Conservation (phyloP, 1,140 invertebrate species). For the Aradophagus sp. region DNA sequence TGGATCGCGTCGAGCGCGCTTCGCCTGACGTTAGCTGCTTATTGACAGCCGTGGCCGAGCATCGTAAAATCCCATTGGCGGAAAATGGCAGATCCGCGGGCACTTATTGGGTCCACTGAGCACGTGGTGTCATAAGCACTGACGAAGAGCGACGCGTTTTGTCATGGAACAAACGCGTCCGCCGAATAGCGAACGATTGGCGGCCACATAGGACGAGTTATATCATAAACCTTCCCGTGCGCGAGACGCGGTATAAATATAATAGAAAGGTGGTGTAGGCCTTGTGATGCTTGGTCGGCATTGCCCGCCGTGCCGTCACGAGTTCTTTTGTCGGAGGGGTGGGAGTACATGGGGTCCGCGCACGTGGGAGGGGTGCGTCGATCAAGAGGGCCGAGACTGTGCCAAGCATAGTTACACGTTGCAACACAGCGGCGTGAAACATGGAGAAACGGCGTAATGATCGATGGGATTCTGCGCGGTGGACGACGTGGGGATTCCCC, state of each 20-base stretch:
- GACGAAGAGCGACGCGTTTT: constrained; percentile 20
- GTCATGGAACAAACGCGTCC: constrained; percentile 35
- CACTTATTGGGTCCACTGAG: constrained; percentile 52
- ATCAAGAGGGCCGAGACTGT: constrained; percentile 51
- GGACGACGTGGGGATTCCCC: constrained; percentile 61
- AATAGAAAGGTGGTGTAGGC: constrained; percentile 68
- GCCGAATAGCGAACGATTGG: constrained; percentile 42
- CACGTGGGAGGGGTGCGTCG: constrained; percentile 44
- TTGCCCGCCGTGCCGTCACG: constrained; percentile 72
- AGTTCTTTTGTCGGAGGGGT: constrained; percentile 60
- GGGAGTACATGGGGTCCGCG: constrained; percentile 51
- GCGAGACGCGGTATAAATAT: constrained; percentile 74
- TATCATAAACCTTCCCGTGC: constrained; percentile 69
- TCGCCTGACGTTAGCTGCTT: constrained; percentile 27
- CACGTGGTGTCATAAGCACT: constrained; percentile 38
- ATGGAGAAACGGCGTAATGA: constrained; percentile 72
- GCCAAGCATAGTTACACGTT: constrained; percentile 58
- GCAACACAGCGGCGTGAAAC: constrained; percentile 70
- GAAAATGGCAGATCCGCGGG: constrained; percentile 26
- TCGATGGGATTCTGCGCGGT: constrained; percentile 75
- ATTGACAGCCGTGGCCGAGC: constrained; percentile 25
- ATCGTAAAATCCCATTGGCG: constrained; percentile 43
- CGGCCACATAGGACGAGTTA: constrained; percentile 42
- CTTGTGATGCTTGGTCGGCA: constrained; percentile 73
- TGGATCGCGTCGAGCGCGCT: constrained; percentile 16